Conservation (phyloP, 2,888 invertebrate species). For the Acrobasis repandana region DNA sequence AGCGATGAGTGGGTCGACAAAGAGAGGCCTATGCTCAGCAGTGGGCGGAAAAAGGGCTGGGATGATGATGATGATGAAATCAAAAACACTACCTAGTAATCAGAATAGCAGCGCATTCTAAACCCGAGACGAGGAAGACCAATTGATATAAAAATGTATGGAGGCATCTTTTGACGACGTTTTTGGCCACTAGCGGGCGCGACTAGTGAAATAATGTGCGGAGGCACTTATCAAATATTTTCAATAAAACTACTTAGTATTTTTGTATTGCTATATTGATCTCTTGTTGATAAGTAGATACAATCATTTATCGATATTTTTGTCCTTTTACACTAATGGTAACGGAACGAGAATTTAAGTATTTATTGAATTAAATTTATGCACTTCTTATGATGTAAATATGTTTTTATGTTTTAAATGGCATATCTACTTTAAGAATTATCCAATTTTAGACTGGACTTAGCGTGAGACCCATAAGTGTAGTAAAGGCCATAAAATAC, state of each 20-base stretch:
- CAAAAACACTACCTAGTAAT: too few species aligned
- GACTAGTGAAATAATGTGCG: too few species aligned
- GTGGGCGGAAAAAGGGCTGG: too few species aligned
- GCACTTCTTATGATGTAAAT: neutral
- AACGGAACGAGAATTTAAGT: constrained; percentile 1
- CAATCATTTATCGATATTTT: constrained; percentile 12
- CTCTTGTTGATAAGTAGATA: constrained; percentile 22
- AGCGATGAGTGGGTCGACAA: too few species aligned
- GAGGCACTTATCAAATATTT: neutral
- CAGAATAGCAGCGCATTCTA: too few species aligned
- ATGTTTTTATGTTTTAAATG: neutral
- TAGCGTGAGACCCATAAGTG: neutral
- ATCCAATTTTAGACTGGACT: neutral
- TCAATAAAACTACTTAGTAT: constrained; percentile 22
- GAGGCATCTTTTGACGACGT: too few species aligned
- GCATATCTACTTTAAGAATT: neutral
- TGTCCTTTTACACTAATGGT: constrained; percentile 3
- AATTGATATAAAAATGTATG: too few species aligned
- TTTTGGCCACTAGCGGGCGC: too few species aligned
- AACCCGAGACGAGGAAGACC: too few species aligned
- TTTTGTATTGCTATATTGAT: constrained; percentile 30
- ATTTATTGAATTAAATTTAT: neutral
- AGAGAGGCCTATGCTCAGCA: too few species aligned
- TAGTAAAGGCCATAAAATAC: too few species aligned
- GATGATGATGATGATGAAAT: too few species aligned